These are phyloP conservation scores for Bungarus multicinctus DNA, from an alignment of 2,113 vertebrate genomes.

Conservation along the genomic window DNA sequence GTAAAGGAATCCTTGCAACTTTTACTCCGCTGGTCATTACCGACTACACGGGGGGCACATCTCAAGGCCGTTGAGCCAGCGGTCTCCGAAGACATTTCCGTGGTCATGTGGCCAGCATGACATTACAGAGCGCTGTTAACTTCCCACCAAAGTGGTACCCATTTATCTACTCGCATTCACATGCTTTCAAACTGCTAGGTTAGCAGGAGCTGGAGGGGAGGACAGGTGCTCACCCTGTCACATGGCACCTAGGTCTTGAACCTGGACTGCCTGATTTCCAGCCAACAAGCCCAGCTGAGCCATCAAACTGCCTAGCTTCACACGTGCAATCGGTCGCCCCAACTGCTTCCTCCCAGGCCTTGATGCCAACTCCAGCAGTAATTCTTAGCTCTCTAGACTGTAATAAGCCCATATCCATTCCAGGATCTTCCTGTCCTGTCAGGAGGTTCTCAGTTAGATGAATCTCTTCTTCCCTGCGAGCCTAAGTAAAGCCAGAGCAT, in stretches of 20 bases:
- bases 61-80: too few species aligned
- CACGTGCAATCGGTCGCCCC: background rate
- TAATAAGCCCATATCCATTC: background rate
- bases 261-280: too few species aligned
- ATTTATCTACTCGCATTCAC: background rate
- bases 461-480: background rate
- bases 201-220: background rate
- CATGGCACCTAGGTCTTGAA: background rate
- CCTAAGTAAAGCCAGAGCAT: background rate
- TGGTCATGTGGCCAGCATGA: background rate
- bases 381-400: background rate
- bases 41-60: too few species aligned
- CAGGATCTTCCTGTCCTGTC: background rate
- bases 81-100: too few species aligned
- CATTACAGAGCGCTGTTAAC: background rate
- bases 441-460: background rate
- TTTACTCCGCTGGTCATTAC: too few species aligned
- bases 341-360: background rate
- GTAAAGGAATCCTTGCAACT: too few species aligned
- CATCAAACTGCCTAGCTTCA: background rate
- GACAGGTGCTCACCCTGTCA: background rate
- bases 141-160: background rate
- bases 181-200: background rate
- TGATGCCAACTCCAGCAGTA: background rate
- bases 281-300: background rate